These are phyloP conservation scores for Rhodophaea formosa DNA, from an alignment of 2,888 invertebrate species.

Conservation along the genomic window DNA sequence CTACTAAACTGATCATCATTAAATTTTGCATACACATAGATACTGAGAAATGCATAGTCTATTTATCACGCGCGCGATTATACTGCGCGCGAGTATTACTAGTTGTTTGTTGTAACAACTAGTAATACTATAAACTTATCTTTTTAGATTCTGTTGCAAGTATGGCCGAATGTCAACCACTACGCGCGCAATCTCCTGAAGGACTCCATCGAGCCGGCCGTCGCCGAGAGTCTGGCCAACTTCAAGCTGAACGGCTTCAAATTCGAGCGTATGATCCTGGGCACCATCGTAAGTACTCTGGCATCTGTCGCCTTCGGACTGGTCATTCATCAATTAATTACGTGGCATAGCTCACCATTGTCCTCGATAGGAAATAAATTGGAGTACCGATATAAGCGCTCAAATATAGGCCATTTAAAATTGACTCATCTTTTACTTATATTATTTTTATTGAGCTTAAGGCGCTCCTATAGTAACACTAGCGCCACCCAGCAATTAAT, in stretches of 20 bases:
- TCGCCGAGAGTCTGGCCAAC: slow-evolving; percentile 89
- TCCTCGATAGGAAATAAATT: too few relatives aligned
- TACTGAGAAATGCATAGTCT: too few relatives aligned
- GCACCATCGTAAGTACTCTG: slow-evolving; percentile 91
- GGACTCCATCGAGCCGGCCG: slow-evolving; percentile 92
- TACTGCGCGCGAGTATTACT: background rate
- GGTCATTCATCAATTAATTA: background rate
- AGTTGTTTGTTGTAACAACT: background rate
- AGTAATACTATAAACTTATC: too few relatives aligned
- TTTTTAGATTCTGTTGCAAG: slow-evolving; percentile 89
- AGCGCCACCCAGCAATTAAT: too few relatives aligned
- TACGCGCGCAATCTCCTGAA: slow-evolving; percentile 92
- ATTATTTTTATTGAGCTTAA: too few relatives aligned
- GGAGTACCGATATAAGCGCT: too few relatives aligned
- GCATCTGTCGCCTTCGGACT: background rate
- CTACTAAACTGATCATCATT: too few relatives aligned
- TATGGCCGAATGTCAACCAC: slow-evolving; percentile 98
- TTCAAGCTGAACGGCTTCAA: slow-evolving; percentile 95
- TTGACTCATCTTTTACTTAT: too few relatives aligned
- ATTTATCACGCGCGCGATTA: too few relatives aligned
- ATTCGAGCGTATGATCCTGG: slow-evolving; percentile 96
- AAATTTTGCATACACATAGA: too few relatives aligned
- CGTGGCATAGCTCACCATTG: background rate
- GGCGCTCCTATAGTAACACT: too few relatives aligned
- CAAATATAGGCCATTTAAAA: too few relatives aligned